A percentile compares a stretch with the other conserved stretches of the same genome.
Conservation (phyloP, 2,797 vertebrate genomes). For the Spinus olivaceus region DNA sequence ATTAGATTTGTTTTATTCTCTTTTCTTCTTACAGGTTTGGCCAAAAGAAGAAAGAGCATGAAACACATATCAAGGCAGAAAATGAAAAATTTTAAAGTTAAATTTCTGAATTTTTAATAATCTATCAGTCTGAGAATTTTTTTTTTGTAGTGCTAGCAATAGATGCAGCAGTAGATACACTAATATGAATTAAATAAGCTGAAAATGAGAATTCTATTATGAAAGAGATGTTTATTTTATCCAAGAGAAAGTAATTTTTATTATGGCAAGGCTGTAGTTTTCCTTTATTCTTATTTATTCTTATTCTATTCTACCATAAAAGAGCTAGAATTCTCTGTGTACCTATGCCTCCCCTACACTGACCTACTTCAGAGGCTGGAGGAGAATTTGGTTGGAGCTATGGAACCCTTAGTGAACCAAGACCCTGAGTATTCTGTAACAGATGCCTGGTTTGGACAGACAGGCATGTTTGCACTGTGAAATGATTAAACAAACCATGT, state of each 20-base stretch:
- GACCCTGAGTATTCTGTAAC: accelerated
- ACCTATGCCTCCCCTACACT: not conserved
- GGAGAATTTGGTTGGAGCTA: not conserved
- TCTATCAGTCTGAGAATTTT: not conserved
- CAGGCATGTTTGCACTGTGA: accelerated
- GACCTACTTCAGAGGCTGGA: not conserved
- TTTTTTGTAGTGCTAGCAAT: not conserved
- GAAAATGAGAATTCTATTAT: not conserved
- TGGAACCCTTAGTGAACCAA: not conserved
- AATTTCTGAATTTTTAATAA: not conserved
- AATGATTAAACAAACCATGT: not conserved
- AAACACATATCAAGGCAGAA: not conserved
- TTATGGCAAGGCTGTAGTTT: not conserved
- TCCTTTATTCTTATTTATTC: not conserved
- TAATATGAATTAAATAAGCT: not conserved
- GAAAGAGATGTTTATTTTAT: not conserved
- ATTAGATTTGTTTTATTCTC: not conserved
- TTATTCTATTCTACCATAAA: not conserved
- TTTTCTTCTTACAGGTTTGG: not conserved
- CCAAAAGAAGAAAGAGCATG: not conserved
- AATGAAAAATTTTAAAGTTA: not conserved
- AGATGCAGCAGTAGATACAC: not conserved
- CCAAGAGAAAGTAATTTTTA: not conserved
- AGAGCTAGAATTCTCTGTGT: not conserved
- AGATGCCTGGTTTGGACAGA: not conserved